Conservation (phyloP, 2,113 vertebrate species). For the Lasiurus cinereus region DNA sequence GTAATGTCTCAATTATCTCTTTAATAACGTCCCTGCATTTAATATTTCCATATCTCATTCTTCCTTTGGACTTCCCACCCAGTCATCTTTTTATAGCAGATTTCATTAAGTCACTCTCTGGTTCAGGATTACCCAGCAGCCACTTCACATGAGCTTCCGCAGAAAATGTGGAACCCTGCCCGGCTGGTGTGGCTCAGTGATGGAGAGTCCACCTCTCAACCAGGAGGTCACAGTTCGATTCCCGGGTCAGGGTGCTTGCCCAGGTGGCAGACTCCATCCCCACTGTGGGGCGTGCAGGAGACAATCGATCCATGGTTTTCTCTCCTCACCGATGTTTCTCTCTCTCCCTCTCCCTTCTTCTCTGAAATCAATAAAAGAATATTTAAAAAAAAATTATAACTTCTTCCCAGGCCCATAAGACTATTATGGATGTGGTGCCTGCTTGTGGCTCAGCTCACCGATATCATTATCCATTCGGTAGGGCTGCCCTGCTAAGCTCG, state of each 20-base stretch:
- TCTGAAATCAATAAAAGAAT: no score
- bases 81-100: slow-evolving; percentile 57
- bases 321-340: no score
- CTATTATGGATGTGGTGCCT: no score
- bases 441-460: background rate
- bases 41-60: slow-evolving; percentile 66
- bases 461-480: rapidly evolving
- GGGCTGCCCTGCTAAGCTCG: background rate
- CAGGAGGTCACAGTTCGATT: no score
- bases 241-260: no score
- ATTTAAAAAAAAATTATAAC: background rate
- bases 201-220: no score
- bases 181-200: no score
- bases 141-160: background rate
- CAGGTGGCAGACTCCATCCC: no score
- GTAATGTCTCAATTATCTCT: slow-evolving; percentile 75
- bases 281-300: no score
- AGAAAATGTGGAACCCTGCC: background rate
- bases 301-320: no score
- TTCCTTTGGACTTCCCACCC: slow-evolving; percentile 28
- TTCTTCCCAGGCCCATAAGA: background rate
- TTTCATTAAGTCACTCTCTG: slow-evolving; percentile 36
- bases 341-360: no score
- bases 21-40: slow-evolving; percentile 63
- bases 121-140: background rate